Evolutionary conservation across 2,113 vertebrate genomes (phyloP), one percentile per base, ranked within the genome.

Genomic region (Orcinus orca): DNA sequence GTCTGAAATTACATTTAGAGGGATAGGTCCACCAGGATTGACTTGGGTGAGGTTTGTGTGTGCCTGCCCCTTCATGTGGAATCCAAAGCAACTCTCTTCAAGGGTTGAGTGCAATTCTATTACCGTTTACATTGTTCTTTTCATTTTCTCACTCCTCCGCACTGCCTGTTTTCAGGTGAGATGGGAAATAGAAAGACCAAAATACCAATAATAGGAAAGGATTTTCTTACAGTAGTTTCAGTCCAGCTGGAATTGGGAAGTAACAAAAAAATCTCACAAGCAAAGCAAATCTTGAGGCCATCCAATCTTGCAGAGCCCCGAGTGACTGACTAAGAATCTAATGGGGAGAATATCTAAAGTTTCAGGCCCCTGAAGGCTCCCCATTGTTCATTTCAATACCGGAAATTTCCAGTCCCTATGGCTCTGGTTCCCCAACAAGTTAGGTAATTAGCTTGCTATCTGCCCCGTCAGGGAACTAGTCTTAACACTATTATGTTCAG

Each of bases 31-130:
- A 84, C 47, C 31, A 81, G 47, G 23, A 94, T 14, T 62, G 95
- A 93, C 44, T 93, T 94, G 95, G 96, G 90, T 97, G 95, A 97
- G 94, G 95, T 82, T 63, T 93, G 76, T 31, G 53, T 82, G 33
- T 77, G 83, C 79, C 79, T 97, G 93, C 94, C 79, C 90, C 94
- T 97, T 93, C 83, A 29, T 25, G 38, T 83, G 67, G 86, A 58
- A 96, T 74, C 55, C 60, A 79, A 93, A 86, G 76, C 97, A 95
- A 97, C 93, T 88, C 73, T 98, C 82, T 97, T 94, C 8, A 80
- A 97, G 97, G 74, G 92, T 97, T 96, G 93, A 94, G 86, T 95
- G 92, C 94, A 90, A 41, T 98, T 98, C 97, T 88, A 97, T 98
- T 98, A 97, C 95, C 84, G 76, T 96, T 96, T 58, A 94, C 92